Base-by-base conservation (phyloP, 2,888 invertebrate genomes). In the Globia sparganii region DNA sequence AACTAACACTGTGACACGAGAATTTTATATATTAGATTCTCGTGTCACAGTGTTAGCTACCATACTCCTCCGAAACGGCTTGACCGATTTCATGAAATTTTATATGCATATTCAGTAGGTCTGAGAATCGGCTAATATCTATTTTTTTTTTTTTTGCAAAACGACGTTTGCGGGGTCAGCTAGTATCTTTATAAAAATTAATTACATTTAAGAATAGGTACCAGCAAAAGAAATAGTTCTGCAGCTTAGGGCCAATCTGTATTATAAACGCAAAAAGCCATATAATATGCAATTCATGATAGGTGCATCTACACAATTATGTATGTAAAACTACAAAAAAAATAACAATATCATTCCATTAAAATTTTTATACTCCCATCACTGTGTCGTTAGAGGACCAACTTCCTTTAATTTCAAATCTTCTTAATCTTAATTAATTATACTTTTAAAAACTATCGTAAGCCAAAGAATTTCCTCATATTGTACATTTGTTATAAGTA, bases 301-400 rank as follows among this genome's bases (percentile, higher is more conserved):
- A 83, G 53, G 53, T 62, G 43, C 75, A 67, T 74, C 25, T 62
- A 62, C 49, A 40, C 49, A 53, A 18, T 11, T 74, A 46, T 28
- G 11, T 65, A 65, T 28, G 28, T 78, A 78, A 71, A 65, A 72
- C 59, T 61, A 77, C n/a, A 75, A 79, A 74, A 65, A 65, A 75
- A 66, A 75, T 80, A 66, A 75, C 69, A 75, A 73, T 80, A 89
- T 92, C 93, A 92, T 92, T 92, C 93, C 93, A 92, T 90, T 87
- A 80, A 83, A 88, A 85, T 88, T 83, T 83, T 81, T 88, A 80
- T 83, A 88, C 86, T 88, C 82, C 77, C 80, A 79, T 78, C 77
- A 84, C 74, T 84, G 88, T 86, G 88, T 91, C 90, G 81, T 89
- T 93, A 93, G 93, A 88, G 94, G 94, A 94, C 94, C 94, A 94